Evolutionary conservation across 92 coral and sea anemone species (phyloP).

Genomic region (Porites rus): DNA sequence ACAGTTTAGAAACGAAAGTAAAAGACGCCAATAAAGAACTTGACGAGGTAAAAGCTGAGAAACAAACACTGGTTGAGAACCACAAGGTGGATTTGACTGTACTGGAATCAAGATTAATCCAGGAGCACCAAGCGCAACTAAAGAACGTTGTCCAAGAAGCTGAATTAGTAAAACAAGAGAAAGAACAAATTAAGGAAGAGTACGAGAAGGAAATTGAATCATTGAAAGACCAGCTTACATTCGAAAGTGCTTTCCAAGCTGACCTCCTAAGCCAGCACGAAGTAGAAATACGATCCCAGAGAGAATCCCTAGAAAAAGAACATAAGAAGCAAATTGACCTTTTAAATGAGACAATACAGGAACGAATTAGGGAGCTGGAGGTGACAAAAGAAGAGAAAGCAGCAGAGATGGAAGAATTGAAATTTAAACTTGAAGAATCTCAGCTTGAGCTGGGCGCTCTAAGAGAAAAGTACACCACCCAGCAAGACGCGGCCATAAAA

Average conservation of each 20-base stretch:
- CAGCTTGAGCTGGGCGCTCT: conserved; percentile 51
- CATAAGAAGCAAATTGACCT: conserved; percentile 76
- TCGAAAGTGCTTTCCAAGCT: conserved; percentile 80
- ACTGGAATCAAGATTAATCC: conserved; percentile 28
- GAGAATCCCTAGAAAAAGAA: conserved; percentile 58
- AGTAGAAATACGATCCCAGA: conserved; percentile 60
- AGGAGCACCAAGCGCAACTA: conserved; percentile 36
- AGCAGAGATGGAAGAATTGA: conserved; percentile 53
- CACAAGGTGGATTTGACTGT: conserved; percentile 48
- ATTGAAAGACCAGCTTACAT: conserved; percentile 76
- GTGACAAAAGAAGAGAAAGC: conserved; percentile 53
- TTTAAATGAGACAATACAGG: conserved; percentile 64
- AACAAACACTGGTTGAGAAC: conserved; percentile 29
- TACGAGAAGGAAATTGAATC: conserved; percentile 80
- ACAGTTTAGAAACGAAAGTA: conserved; percentile 34
- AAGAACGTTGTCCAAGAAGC: conserved; percentile 54
- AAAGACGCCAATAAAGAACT: conserved; percentile 30
- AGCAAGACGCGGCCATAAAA: conserved; percentile 57
- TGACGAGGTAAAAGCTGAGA: conserved; percentile 47
- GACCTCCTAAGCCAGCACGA: conserved; percentile 83
- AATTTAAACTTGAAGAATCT: conserved; percentile 67
- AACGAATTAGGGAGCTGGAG: conserved; percentile 61
- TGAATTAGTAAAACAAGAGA: conserved; percentile 33
- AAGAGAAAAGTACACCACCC: conserved; percentile 35
- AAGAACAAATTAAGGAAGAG: conserved; percentile 55